These are phyloP conservation scores for Thaumatotibia leucotreta DNA, from an alignment of 1,140 invertebrate species.

Conservation along the genomic window DNA sequence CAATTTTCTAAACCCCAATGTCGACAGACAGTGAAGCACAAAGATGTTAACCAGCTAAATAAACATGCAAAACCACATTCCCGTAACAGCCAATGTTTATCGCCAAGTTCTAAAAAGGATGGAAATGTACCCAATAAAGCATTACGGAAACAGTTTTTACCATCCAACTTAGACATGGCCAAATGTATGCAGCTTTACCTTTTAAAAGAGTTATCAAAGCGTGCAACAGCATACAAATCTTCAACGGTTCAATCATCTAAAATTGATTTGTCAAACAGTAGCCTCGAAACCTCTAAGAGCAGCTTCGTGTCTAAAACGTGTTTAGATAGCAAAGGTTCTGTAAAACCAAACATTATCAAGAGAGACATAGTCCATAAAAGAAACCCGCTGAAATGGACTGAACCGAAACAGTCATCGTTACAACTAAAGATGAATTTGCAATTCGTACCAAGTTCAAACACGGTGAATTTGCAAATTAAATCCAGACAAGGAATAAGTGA, in stretches of 20 bases:
- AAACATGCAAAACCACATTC: background rate
- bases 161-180: background rate
- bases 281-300: background rate
- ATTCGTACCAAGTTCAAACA: background rate
- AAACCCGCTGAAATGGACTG: background rate
- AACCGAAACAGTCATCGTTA: background rate
- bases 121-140: background rate
- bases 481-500: background rate
- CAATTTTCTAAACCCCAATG: background rate
- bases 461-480: background rate
- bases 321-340: background rate
- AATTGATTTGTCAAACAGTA: background rate
- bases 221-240: background rate
- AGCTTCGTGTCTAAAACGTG: background rate
- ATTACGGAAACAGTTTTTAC: background rate
- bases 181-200: background rate
- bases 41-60: background rate
- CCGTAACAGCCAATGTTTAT: background rate
- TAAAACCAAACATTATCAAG: background rate
- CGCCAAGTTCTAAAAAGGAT: background rate
- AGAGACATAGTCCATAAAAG: background rate
- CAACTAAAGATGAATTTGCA: background rate
- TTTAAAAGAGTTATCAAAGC: background rate
- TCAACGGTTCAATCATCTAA: background rate
- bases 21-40: background rate